Conservation (phyloP, 1,140 invertebrate species). For the Drosophila burlai region DNA sequence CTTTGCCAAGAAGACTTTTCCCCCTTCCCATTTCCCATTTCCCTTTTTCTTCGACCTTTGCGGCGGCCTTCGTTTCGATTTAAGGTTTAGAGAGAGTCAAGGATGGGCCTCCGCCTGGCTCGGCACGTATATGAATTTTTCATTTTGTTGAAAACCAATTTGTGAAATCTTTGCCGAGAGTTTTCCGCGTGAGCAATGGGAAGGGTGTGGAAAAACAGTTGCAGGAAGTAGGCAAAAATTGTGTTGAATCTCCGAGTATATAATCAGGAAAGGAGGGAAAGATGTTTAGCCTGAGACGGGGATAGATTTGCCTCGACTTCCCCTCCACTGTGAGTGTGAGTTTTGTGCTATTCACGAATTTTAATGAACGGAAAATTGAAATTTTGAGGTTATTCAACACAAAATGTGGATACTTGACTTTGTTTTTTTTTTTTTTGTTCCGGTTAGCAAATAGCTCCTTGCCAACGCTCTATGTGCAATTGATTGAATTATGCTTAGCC, state of each 20-base stretch:
- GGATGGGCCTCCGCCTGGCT: constrained; percentile 13
- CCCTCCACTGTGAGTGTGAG: constrained; percentile 10
- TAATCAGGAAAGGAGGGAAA: background rate
- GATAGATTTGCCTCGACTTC: constrained; percentile 39
- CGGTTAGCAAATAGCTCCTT: background rate
- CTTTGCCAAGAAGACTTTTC: background rate
- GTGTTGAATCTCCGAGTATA: constrained; percentile 31
- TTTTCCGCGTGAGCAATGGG: constrained; percentile 51
- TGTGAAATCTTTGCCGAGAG: constrained; percentile 69
- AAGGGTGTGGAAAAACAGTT: constrained; percentile 8
- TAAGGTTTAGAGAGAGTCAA: constrained; percentile 12
- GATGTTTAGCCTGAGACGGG: background rate
- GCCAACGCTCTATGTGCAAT: constrained; percentile 17
- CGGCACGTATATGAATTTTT: constrained; percentile 75
- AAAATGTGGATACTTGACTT: constrained; percentile 29
- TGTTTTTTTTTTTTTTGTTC: constrained; percentile 11
- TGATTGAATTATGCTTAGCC: constrained; percentile 65
- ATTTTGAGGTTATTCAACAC: constrained; percentile 59
- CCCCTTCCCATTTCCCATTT: background rate
- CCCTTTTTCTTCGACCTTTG: constrained; percentile 6
- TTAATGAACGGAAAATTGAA: constrained; percentile 78
- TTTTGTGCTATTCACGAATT: constrained; percentile 69
- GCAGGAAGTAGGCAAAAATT: constrained; percentile 59
- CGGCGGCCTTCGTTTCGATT: constrained; percentile 16
- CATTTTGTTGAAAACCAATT: constrained; percentile 80